These are phyloP conservation scores for Coregonus sp. DNA, from an alignment of 2,797 vertebrate genomes.

Conservation along the genomic window DNA sequence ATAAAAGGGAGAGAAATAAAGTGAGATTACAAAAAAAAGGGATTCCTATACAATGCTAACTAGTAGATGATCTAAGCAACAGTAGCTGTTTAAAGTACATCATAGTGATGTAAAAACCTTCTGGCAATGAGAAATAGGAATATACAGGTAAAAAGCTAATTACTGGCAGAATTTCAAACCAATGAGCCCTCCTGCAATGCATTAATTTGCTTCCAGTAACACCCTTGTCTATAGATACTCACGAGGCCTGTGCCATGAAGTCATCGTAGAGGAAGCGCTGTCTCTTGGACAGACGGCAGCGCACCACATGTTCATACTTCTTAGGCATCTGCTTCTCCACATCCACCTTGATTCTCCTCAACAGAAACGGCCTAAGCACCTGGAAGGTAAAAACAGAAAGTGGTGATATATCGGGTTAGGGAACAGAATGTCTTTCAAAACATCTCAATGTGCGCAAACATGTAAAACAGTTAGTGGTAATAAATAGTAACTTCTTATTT, in stretches of 20 bases:
- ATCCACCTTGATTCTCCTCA: constrained; percentile 89
- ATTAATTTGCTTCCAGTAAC: background rate
- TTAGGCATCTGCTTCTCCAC: constrained; percentile 98
- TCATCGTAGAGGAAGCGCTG: constrained; percentile 94
- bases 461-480: background rate
- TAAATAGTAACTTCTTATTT: background rate
- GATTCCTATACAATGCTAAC: background rate
- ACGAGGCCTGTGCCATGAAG: constrained; percentile 97
- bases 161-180: background rate
- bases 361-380: constrained; percentile 90
- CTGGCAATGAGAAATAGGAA: background rate
- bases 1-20: background rate
- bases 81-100: background rate
- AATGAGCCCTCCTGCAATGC: background rate
- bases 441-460: background rate
- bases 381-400: constrained; percentile 28
- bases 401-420: background rate
- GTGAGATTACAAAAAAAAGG: background rate
- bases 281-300: constrained; percentile 91
- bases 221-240: constrained; percentile 55
- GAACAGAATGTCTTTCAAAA: background rate
- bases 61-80: background rate
- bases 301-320: constrained; percentile 93
- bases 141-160: background rate
- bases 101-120: background rate